Percentiles rank a stretch among this genome's conserved stretches.
Conservation (phyloP, 2,113 vertebrate genomes). For the Clarias macrocephalus region DNA sequence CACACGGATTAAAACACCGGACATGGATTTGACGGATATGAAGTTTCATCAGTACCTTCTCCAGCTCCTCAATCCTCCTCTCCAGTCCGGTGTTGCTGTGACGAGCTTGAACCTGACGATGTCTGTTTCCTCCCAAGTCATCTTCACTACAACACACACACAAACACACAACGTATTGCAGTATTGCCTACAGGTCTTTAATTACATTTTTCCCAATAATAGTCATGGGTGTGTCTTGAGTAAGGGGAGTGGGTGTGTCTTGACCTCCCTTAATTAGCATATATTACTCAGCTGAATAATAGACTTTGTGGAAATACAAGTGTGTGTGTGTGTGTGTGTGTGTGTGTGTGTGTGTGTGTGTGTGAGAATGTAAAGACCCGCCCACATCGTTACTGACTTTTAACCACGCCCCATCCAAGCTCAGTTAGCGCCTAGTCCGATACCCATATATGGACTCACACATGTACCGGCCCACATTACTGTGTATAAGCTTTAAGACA, state of each 20-base stretch:
- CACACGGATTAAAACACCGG: not conserved
- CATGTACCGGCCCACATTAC: not conserved
- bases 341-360: not conserved
- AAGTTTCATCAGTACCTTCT: conserved; percentile 75
- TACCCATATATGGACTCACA: not conserved
- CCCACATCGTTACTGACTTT: not conserved
- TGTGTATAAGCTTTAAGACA: not conserved
- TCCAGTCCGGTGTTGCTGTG: conserved; percentile 79
- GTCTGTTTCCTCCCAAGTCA: conserved; percentile 69
- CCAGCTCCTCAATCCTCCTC: conserved; percentile 91
- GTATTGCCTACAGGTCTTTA: not conserved
- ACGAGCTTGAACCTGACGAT: conserved; percentile 73
- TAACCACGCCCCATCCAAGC: not conserved
- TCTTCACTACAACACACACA: conserved; percentile 72
- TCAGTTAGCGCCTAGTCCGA: not conserved
- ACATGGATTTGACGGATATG: no score
- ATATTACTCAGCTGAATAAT: not conserved
- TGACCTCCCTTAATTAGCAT: not conserved
- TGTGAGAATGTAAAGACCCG: not conserved
- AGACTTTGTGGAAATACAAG: not conserved
- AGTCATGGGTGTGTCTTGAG: not conserved
- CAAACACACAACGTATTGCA: not conserved
- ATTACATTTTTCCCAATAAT: not conserved
- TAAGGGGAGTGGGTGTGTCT: not conserved
- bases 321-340: not conserved